Conservation (phyloP, 2,888 invertebrate species). For the Apantesis nais region DNA sequence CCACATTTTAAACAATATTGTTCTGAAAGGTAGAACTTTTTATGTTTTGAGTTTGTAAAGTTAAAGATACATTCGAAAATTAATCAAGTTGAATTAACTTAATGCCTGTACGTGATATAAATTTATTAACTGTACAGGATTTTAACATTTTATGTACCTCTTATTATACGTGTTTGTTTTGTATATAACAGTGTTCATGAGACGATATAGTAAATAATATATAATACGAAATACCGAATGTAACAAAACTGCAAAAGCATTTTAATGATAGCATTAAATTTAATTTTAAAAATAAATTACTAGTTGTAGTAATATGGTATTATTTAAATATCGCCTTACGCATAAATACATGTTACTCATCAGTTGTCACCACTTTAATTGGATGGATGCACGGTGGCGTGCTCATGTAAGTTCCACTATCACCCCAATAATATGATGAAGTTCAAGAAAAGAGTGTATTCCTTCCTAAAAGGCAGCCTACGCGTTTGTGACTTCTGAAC, state of each 20-base stretch:
- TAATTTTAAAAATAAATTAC: neutral
- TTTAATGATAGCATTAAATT: neutral
- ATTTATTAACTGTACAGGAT: neutral
- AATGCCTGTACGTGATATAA: neutral
- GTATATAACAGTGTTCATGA: neutral
- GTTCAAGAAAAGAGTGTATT: too few relatives aligned
- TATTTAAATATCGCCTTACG: neutral
- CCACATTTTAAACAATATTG: constrained; percentile 12
- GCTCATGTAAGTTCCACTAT: too few relatives aligned
- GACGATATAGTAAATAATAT: neutral
- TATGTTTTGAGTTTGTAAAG: constrained; percentile 5
- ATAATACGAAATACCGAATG: neutral
- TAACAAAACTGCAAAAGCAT: neutral
- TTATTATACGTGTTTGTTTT: neutral
- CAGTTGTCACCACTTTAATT: too few relatives aligned
- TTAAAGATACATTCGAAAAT: neutral
- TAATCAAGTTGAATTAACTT: neutral
- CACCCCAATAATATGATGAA: too few relatives aligned
- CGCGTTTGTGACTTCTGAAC: too few relatives aligned
- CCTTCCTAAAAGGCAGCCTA: too few relatives aligned
- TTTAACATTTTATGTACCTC: neutral
- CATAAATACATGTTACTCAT: neutral
- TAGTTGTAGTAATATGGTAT: too few relatives aligned
- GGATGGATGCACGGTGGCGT: too few relatives aligned
- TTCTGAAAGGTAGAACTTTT: constrained; percentile 5